phyloP scores from a whole-genome alignment of 2,113 vertebrate genomes.

The Xenopus borealis region DNA sequence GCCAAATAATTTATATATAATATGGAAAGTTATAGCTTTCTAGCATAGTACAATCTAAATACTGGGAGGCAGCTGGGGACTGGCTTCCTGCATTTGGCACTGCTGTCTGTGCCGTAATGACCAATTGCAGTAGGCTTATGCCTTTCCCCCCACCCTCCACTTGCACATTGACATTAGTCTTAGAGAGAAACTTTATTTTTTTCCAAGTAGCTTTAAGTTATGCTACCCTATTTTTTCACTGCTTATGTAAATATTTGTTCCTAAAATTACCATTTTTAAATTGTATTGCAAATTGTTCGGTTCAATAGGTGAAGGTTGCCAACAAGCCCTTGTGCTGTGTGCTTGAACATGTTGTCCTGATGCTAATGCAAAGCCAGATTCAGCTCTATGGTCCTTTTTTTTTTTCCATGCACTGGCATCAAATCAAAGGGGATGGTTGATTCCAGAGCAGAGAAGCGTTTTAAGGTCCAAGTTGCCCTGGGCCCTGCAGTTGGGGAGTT shows the following conservation, averaged over 20 bases:
- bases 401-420: too few relatives aligned
- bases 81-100: slow-evolving; percentile 59
- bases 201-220: slow-evolving; percentile 48
- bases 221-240: slow-evolving; percentile 12
- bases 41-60: slow-evolving; percentile 77
- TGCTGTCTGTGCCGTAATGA: slow-evolving; percentile 59
- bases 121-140: slow-evolving; percentile 60
- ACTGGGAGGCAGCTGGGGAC: slow-evolving; percentile 58
- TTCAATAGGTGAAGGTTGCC: too few relatives aligned
- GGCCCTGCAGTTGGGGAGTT: too few relatives aligned
- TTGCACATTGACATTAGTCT: slow-evolving; percentile 70
- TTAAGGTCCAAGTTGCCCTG: too few relatives aligned
- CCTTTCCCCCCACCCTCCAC: slow-evolving; percentile 58
- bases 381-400: too few relatives aligned
- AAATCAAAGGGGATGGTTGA: too few relatives aligned
- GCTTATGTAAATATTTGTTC: background rate
- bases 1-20: slow-evolving; percentile 63
- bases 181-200: slow-evolving; percentile 59
- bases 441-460: too few relatives aligned
- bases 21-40: slow-evolving; percentile 60
- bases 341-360: too few relatives aligned
- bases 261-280: background rate
- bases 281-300: background rate
- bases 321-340: too few relatives aligned
- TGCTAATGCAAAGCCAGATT: too few relatives aligned